These are phyloP conservation scores for Phyllostomus hastatus DNA, from an alignment of 2,113 vertebrate species.

Conservation along the genomic window DNA sequence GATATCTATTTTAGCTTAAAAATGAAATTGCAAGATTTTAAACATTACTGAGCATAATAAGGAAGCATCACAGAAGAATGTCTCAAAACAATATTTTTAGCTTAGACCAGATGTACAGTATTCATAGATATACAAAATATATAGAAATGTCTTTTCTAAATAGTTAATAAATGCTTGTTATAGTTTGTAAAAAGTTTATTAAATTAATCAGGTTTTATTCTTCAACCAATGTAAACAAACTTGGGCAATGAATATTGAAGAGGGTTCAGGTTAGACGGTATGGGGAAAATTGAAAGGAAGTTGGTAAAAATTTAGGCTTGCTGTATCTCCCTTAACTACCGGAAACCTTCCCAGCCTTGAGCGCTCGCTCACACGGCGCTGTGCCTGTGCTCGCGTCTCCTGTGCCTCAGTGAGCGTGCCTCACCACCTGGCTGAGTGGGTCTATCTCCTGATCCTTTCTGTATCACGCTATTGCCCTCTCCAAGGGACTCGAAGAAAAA, in stretches of 20 bases:
- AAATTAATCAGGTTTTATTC: constrained; percentile 52
- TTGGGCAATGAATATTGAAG: constrained; percentile 51
- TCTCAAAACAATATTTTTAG: constrained; percentile 75
- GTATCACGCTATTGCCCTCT: background rate
- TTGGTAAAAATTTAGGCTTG: background rate
- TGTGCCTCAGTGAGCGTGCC: background rate
- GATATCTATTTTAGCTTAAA: constrained; percentile 72
- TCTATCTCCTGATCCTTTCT: background rate
- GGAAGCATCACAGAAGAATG: constrained; percentile 74
- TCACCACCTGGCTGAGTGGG: background rate
- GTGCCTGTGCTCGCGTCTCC: background rate
- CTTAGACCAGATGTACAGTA: constrained; percentile 75
- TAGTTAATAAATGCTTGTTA: constrained; percentile 76
- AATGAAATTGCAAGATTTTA: constrained; percentile 76
- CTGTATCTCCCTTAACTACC: background rate
- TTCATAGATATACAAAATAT: constrained; percentile 84
- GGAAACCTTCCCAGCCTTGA: background rate
- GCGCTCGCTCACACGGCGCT: background rate
- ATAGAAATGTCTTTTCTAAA: constrained; percentile 82
- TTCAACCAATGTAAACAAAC: constrained; percentile 66
- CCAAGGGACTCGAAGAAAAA: background rate
- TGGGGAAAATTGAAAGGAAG: background rate
- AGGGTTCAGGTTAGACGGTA: background rate
- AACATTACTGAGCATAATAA: constrained; percentile 65
- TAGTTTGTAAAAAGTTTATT: constrained; percentile 73